Percentiles rank a stretch among this genome's conserved stretches.
These are phyloP conservation scores for Cebidichthys violaceus DNA, from an alignment of 2,113 vertebrate species.

Conservation along the genomic window DNA sequence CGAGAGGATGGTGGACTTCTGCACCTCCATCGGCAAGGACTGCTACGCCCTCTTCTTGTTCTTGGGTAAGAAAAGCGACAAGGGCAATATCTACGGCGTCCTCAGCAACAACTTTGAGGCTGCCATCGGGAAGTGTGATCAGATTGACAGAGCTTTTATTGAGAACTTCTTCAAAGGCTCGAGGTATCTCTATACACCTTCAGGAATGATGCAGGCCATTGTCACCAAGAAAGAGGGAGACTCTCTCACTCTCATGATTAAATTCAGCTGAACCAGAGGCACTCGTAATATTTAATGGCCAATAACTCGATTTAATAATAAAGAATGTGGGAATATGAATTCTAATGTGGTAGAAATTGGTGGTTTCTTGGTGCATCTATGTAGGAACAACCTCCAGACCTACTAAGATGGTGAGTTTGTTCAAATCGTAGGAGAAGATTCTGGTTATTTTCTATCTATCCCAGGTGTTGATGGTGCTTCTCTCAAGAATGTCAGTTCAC, in stretches of 20 bases:
- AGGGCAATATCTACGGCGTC: slow-evolving; percentile 78
- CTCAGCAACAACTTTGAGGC: slow-evolving; percentile 84
- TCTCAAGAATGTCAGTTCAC: background rate
- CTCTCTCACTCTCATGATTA: slow-evolving; percentile 79
- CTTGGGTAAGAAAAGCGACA: slow-evolving; percentile 75
- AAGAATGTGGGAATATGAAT: too few species aligned
- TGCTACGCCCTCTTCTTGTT: slow-evolving; percentile 85
- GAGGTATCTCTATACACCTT: slow-evolving; percentile 71
- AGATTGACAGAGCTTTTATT: slow-evolving; percentile 73
- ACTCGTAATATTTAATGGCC: background rate
- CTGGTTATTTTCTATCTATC: background rate
- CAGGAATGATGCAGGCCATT: slow-evolving; percentile 80
- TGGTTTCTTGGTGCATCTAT: background rate
- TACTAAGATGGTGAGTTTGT: background rate
- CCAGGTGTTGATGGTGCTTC: background rate
- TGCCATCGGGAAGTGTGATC: slow-evolving; percentile 71
- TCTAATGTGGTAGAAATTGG: background rate
- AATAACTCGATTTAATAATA: background rate
- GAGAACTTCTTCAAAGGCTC: slow-evolving; percentile 83
- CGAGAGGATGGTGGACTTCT: slow-evolving; percentile 82
- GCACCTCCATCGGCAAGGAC: slow-evolving; percentile 79
- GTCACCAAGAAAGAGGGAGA: slow-evolving; percentile 61
- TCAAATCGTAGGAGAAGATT: background rate
- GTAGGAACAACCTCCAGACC: background rate
- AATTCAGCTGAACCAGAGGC: slow-evolving; percentile 76